Conservation (phyloP, 2,797 vertebrate genomes). For the Platalea minor region DNA sequence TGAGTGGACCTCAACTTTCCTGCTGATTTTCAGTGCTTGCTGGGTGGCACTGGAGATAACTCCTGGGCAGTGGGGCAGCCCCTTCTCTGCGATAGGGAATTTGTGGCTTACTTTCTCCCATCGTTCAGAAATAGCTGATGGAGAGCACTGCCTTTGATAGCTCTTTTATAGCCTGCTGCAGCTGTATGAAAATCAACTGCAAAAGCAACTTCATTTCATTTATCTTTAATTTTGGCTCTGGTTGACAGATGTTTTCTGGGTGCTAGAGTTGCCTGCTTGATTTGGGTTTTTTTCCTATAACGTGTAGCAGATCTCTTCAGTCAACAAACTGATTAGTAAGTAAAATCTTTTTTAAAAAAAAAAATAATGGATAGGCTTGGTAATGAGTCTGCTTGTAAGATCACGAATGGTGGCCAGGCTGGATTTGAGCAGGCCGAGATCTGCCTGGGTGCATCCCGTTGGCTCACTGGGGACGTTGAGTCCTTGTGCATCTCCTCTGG, state of each 20-base stretch:
- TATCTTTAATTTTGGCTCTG: conserved; percentile 64
- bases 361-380: background rate
- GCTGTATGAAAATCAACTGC: conserved; percentile 66
- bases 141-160: conserved; percentile 44
- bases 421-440: background rate
- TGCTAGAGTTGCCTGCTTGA: conserved; percentile 38
- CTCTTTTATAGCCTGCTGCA: conserved; percentile 60
- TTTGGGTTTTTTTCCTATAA: conserved; percentile 10
- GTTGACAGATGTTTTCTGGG: conserved; percentile 64
- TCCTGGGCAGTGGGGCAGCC: background rate
- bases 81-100: background rate
- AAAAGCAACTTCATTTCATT: conserved; percentile 63
- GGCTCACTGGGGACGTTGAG: background rate
- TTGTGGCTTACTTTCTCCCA: background rate
- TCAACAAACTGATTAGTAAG: conserved; percentile 16
- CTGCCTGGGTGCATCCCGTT: fast-evolving
- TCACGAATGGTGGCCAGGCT: background rate
- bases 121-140: background rate
- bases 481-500: background rate
- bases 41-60: background rate
- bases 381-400: background rate
- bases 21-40: background rate
- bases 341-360: background rate
- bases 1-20: background rate
- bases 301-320: background rate